phyloP scores from a whole-genome alignment of 2,888 invertebrate genomes.

The Meganola albula region DNA sequence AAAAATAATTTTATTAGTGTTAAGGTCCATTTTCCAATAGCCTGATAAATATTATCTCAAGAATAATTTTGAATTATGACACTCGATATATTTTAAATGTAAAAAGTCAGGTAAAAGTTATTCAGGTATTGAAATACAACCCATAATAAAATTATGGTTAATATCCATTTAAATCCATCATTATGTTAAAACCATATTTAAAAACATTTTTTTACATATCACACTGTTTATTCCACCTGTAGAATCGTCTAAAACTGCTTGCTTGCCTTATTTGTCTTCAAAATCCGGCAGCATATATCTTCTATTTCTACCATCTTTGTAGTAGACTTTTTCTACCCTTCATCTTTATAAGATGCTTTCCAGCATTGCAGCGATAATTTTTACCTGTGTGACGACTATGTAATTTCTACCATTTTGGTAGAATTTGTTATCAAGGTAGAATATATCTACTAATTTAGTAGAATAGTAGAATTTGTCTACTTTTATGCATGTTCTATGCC shows the following conservation, averaged over 20 bases:
- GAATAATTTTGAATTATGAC: not conserved
- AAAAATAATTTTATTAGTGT: not conserved
- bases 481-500: constrained; percentile 34
- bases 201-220: not conserved
- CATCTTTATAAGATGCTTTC: not conserved
- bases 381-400: not conserved
- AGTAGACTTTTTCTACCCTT: not conserved
- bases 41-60: not conserved
- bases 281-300: not conserved
- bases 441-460: not conserved
- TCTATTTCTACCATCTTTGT: not conserved
- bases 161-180: not conserved
- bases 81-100: not conserved
- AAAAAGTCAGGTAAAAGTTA: not conserved
- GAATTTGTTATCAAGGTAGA: not conserved
- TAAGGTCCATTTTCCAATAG: not conserved
- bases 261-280: too few relatives aligned
- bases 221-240: too few relatives aligned
- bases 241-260: too few relatives aligned
- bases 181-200: not conserved
- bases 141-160: not conserved
- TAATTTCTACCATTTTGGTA: not conserved
- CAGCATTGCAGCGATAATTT: not conserved
- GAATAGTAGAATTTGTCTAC: not conserved
- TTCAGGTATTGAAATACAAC: too few relatives aligned